Evolutionary conservation across 2,113 vertebrate species (phyloP).

Genomic region (Megaleporinus macrocephalus): DNA sequence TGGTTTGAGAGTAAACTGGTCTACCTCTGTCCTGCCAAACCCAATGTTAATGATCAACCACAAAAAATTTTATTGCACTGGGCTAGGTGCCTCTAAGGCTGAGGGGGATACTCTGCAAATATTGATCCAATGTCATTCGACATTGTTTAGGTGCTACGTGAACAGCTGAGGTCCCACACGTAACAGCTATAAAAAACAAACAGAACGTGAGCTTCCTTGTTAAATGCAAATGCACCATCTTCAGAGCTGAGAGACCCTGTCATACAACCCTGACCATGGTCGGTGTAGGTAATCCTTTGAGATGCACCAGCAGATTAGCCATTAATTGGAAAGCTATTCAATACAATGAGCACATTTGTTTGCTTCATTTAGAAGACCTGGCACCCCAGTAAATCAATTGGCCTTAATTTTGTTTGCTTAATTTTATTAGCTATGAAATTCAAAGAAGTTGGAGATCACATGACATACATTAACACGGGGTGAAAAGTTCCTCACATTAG

Average conservation of each 20-base stretch:
- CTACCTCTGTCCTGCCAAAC: background rate
- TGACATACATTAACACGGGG: too few species aligned
- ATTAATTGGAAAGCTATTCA: too few species aligned
- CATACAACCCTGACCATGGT: background rate
- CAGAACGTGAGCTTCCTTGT: too few species aligned
- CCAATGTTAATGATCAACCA: slow-evolving; percentile 44
- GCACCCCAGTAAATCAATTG: too few species aligned
- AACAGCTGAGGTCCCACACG: background rate
- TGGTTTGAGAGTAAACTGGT: background rate
- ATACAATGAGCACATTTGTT: too few species aligned
- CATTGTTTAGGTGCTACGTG: background rate
- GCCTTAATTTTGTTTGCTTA: too few species aligned
- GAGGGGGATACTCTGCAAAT: slow-evolving; percentile 4
- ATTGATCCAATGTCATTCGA: background rate
- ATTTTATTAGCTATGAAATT: too few species aligned
- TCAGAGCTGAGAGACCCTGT: background rate
- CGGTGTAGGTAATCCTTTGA: too few species aligned
- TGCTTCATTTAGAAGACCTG: too few species aligned
- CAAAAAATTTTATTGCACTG: background rate
- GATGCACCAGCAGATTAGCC: too few species aligned
- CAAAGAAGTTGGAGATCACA: too few species aligned
- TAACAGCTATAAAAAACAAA: background rate
- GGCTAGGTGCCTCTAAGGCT: background rate
- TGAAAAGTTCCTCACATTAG: too few species aligned
- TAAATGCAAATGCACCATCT: background rate